Evolutionary conservation across 2,797 vertebrate genomes (phyloP).

Genomic region (Halcyon leucocephala): DNA sequence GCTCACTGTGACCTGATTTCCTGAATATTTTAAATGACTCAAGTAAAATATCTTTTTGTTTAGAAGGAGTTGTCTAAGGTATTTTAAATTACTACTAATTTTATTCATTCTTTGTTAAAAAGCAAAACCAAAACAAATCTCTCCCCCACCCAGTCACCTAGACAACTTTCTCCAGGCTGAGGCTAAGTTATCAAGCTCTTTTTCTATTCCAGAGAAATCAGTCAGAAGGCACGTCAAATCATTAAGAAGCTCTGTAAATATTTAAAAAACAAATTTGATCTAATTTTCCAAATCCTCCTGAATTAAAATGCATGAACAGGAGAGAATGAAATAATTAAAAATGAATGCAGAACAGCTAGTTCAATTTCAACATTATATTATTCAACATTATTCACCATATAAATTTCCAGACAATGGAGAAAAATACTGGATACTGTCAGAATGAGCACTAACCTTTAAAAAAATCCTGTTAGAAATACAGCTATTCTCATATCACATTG

Average conservation of each 20-base stretch:
- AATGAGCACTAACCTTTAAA: not conserved
- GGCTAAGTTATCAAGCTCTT: not conserved
- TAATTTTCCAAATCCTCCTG: not conserved
- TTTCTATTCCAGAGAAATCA: not conserved
- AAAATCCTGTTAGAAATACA: not conserved
- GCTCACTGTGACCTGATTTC: not conserved
- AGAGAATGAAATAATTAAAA: not conserved
- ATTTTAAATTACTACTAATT: not conserved
- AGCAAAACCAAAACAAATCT: not conserved
- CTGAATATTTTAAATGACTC: not conserved
- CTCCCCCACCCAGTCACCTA: not conserved
- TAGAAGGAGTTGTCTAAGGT: not conserved
- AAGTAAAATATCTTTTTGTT: not conserved
- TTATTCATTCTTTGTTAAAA: not conserved
- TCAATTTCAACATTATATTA: not conserved
- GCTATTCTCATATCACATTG: not conserved
- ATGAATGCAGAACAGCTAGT: not conserved
- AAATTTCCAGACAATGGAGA: not conserved
- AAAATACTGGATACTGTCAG: not conserved
- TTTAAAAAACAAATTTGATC: not conserved
- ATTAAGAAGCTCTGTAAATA: not conserved
- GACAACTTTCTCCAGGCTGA: not conserved
- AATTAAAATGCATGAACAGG: not conserved
- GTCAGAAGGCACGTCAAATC: not conserved
- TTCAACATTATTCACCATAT: no score